Conservation (phyloP, 2,888 invertebrate species). For the Drosophila kokeensis region DNA sequence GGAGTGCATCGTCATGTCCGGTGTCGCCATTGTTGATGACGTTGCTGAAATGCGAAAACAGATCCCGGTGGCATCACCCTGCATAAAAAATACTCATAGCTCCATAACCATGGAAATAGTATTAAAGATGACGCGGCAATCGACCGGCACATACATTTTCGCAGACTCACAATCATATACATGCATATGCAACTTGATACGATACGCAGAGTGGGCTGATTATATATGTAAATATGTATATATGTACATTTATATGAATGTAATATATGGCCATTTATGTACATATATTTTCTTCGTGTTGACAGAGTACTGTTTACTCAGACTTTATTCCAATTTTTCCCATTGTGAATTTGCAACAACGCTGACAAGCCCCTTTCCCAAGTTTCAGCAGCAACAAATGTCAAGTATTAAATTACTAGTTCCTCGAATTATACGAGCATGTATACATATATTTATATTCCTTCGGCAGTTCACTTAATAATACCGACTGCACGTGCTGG, state of each 20-base stretch:
- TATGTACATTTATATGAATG: neutral
- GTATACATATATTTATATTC: constrained; percentile 2
- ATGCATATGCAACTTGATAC: constrained; percentile 59
- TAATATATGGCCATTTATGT: neutral
- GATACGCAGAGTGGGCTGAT: constrained; percentile 33
- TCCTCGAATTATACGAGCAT: constrained; percentile 31
- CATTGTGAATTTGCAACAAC: constrained; percentile 14
- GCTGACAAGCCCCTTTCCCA: constrained; percentile 3
- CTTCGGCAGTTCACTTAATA: neutral
- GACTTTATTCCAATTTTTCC: constrained; percentile 15
- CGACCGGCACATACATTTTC: constrained; percentile 42
- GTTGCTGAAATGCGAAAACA: constrained; percentile 47
- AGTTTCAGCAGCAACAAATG: constrained; percentile 33
- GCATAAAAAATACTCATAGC: neutral
- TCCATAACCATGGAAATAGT: constrained; percentile 19
- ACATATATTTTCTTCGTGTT: constrained; percentile 7
- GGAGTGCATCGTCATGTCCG: constrained; percentile 42
- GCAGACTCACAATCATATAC: constrained; percentile 37
- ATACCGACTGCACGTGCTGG: neutral
- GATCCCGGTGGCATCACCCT: constrained; percentile 2
- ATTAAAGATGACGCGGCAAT: constrained; percentile 29
- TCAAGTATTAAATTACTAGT: constrained; percentile 43
- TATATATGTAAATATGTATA: constrained; percentile 7
- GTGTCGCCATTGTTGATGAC: constrained; percentile 36
- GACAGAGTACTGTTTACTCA: constrained; percentile 13